Base-by-base conservation (phyloP, 2,113 vertebrate genomes). In the Hemibagrus wyckioides region DNA sequence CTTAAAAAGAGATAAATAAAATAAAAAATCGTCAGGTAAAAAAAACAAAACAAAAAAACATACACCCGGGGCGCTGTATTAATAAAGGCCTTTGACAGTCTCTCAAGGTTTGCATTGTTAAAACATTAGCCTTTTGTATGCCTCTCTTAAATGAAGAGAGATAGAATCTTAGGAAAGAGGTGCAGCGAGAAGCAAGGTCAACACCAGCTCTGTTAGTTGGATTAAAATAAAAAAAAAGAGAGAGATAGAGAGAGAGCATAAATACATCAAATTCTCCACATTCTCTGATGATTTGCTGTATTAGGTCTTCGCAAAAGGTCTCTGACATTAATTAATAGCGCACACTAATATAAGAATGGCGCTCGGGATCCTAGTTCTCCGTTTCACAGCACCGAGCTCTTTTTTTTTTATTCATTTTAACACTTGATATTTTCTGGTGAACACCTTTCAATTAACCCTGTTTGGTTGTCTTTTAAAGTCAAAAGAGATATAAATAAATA, bases 21-120 rank as follows among this genome's bases (percentile, higher is more conserved):
- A n/a, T n/a, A n/a, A 80, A 63, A 54, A 75, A 61, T 65, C 19
- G 75, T 14, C 69, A 17, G 21, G 85, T 59, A 59, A 79, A 59
- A 48, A 56, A 56, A 33, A 56, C 65, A 39, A 71, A 39, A 67
- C 33, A 19, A 61, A 52, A 63, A 63, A 52, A 71, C 57, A 41
- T 82, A 82, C 52, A 63, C 41, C 71, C 17, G 33, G 30, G 67
- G 36, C 69, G 50, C 7, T 63, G 59, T 48, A 69, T 79, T 77
- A 84, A 69, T 79, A 77, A 17, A 52, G 28, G n/a, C 77, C 76
- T 85, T 30, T 69, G 85, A 81, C 63, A 56, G 56, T 48, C 76
- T 80, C 80, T 83, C 54, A 75, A 79, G 80, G 89, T 75, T 90
- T 75, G 39, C 50, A 57, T 88, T 86, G 85, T 90, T 90, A 88